Conservation (phyloP, 2,888 invertebrate species). For the Chelonus formosanus region DNA sequence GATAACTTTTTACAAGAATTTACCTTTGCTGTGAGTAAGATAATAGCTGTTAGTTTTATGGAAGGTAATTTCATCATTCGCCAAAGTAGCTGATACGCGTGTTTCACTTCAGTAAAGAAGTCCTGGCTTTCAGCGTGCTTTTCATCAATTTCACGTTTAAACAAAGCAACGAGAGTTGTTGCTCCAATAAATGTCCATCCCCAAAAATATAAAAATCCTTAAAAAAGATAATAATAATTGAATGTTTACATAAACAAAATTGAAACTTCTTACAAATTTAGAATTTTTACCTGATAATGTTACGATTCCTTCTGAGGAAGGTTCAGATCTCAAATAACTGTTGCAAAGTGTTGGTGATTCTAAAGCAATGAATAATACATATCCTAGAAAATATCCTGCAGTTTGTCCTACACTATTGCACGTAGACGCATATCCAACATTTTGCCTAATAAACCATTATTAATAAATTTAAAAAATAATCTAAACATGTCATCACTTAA, state of each 20-base stretch:
- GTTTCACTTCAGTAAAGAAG: slow-evolving; percentile 67
- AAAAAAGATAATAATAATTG: slow-evolving; percentile 8
- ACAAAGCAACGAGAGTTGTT: slow-evolving; percentile 87
- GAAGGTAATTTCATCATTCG: slow-evolving; percentile 85
- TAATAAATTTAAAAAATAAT: background rate
- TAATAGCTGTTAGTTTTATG: slow-evolving; percentile 79
- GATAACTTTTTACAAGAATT: no score
- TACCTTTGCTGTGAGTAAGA: slow-evolving; percentile 92
- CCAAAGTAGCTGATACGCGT: slow-evolving; percentile 85
- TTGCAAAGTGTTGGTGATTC: slow-evolving; percentile 98
- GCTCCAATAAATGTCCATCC: slow-evolving; percentile 88
- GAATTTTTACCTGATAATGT: slow-evolving; percentile 69
- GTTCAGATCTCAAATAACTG: slow-evolving; percentile 80
- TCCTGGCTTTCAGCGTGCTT: slow-evolving; percentile 61
- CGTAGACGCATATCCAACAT: slow-evolving; percentile 98
- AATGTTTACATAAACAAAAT: slow-evolving; percentile 24
- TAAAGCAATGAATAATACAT: slow-evolving; percentile 93
- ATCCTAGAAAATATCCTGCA: slow-evolving; percentile 95
- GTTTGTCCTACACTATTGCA: slow-evolving; percentile 99
- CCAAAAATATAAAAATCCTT: slow-evolving; percentile 94
- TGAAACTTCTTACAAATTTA: background rate
- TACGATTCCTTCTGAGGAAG: slow-evolving; percentile 76
- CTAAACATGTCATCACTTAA: no score
- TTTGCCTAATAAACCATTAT: slow-evolving; percentile 70
- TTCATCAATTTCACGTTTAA: slow-evolving; percentile 79